phyloP scores from a whole-genome alignment of 2,113 vertebrate genomes.

The Caranx ignobilis region DNA sequence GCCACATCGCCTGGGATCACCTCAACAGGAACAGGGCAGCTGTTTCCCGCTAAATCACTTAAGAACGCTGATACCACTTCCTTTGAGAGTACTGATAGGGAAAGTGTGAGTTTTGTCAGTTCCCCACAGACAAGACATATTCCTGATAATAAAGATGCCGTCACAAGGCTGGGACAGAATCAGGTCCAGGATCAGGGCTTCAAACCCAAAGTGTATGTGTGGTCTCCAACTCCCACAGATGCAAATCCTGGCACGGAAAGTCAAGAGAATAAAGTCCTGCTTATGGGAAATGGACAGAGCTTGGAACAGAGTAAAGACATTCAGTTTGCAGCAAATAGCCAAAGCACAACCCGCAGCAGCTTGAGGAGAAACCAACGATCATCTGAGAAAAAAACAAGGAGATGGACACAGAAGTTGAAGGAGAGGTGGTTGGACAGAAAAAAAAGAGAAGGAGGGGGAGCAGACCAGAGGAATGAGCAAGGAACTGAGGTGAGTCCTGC shows the following conservation, averaged over 20 bases:
- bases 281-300: slow-evolving; percentile 49
- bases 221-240: slow-evolving; percentile 49
- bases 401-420: slow-evolving; percentile 82
- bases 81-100: slow-evolving; percentile 25
- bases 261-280: slow-evolving; percentile 11
- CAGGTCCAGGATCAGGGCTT: slow-evolving; percentile 33
- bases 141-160: slow-evolving; percentile 9
- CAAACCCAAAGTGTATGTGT: slow-evolving; percentile 36
- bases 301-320: slow-evolving; percentile 33
- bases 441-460: slow-evolving; percentile 39
- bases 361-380: slow-evolving; percentile 46
- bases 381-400: slow-evolving; percentile 69
- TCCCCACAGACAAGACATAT: neutral
- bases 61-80: slow-evolving; percentile 54
- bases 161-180: slow-evolving; percentile 25
- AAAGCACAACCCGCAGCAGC: slow-evolving; percentile 33
- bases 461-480: slow-evolving; percentile 15
- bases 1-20: slow-evolving; percentile 6
- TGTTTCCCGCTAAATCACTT: slow-evolving; percentile 46
- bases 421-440: slow-evolving; percentile 77
- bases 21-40: slow-evolving; percentile 32
- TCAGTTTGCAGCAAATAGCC: slow-evolving; percentile 8
- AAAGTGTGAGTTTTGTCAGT: slow-evolving; percentile 15
- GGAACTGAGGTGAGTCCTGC: slow-evolving; percentile 60
- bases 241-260: neutral